phyloP scores from a whole-genome alignment of 2,888 invertebrate species.

The Lordiphosa fenestrarum region DNA sequence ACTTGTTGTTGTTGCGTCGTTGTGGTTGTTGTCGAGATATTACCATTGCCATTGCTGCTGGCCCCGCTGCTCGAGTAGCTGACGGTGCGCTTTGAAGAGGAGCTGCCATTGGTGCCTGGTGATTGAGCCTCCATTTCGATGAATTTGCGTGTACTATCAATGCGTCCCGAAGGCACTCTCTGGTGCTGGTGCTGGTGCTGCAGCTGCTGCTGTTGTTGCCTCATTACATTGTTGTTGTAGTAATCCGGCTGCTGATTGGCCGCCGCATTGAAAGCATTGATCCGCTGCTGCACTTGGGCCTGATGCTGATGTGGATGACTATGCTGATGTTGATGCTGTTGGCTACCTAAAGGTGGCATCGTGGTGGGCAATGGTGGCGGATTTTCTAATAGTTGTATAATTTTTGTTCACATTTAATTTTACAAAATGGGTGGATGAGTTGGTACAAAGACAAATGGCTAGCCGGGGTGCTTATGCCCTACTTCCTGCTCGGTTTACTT shows the following conservation, averaged over 20 bases:
- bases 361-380: slow-evolving; percentile 80
- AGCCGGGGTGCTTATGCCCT: not conserved
- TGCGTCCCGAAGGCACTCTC: slow-evolving; percentile 59
- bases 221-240: slow-evolving; percentile 43
- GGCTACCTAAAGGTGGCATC: slow-evolving; percentile 78
- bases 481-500: slow-evolving; percentile 23
- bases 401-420: slow-evolving; percentile 10
- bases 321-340: slow-evolving; percentile 40
- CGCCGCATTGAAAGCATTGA: slow-evolving; percentile 75
- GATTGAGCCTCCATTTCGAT: slow-evolving; percentile 72
- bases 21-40: slow-evolving; percentile 41
- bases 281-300: slow-evolving; percentile 76
- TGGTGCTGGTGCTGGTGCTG: slow-evolving; percentile 47
- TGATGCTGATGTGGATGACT: slow-evolving; percentile 49
- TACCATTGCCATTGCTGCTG: slow-evolving; percentile 68
- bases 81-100: slow-evolving; percentile 48
- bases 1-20: slow-evolving; percentile 53
- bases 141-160: slow-evolving; percentile 68
- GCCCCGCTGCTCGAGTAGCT: slow-evolving; percentile 62
- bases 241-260: slow-evolving; percentile 60
- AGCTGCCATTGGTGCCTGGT: slow-evolving; percentile 41
- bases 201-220: slow-evolving; percentile 23
- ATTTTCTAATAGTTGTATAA: slow-evolving; percentile 70
- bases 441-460: not conserved
- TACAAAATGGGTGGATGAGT: slow-evolving; percentile 34